Evolutionary conservation across 2,797 vertebrate genomes (phyloP).

Genomic region (Acridotheres tristis): DNA sequence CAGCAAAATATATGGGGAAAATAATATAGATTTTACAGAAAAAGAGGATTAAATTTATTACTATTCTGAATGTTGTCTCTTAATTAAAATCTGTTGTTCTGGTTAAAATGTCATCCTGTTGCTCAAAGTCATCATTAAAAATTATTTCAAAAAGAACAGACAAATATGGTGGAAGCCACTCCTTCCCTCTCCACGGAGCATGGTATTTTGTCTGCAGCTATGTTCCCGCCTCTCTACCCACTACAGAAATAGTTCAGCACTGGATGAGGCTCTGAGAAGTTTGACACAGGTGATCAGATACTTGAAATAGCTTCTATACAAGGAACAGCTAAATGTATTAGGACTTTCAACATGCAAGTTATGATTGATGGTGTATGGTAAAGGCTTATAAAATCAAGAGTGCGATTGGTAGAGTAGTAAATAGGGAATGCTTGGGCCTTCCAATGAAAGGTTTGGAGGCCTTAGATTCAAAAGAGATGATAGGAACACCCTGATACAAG

Average conservation of each 20-base stretch:
- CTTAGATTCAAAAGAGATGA: neutral
- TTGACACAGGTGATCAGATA: neutral
- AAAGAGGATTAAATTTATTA: neutral
- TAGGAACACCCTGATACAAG: neutral
- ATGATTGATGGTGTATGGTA: neutral
- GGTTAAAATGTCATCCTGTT: neutral
- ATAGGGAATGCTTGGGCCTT: neutral
- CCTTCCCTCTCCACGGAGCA: accelerated
- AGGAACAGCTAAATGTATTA: neutral
- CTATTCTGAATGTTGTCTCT: neutral
- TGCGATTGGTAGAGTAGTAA: neutral
- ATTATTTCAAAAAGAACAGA: neutral
- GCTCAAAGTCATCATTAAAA: neutral
- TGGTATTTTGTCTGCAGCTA: neutral
- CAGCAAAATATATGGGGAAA: neutral
- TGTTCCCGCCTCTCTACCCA: neutral
- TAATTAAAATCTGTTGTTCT: neutral
- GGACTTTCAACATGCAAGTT: neutral
- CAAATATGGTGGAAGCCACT: neutral
- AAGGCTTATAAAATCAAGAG: neutral
- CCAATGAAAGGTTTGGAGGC: neutral
- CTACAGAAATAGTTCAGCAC: neutral
- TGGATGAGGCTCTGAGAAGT: neutral
- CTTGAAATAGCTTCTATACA: neutral
- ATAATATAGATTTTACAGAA: neutral